These are phyloP conservation scores for Taurulus bubalis DNA, from an alignment of 2,113 vertebrate genomes.

Conservation along the genomic window DNA sequence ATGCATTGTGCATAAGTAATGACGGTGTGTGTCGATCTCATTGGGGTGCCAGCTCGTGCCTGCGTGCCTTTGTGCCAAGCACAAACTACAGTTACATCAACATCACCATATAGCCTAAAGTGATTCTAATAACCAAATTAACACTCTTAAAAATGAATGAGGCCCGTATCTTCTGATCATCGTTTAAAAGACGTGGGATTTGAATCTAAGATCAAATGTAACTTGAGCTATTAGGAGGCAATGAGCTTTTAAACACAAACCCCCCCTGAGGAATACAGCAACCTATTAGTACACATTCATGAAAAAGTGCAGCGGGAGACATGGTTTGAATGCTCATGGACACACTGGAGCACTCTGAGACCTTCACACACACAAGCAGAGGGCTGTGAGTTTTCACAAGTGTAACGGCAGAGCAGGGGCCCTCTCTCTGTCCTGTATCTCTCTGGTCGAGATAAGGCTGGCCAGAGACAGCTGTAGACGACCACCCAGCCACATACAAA, in stretches of 20 bases:
- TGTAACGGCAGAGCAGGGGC: constrained; percentile 59
- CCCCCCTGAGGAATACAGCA: constrained; percentile 57
- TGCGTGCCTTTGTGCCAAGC: constrained; percentile 43
- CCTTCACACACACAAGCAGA: constrained; percentile 17
- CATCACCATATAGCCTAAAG: constrained; percentile 39
- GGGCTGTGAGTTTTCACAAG: constrained; percentile 57
- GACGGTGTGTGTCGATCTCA: constrained; percentile 22
- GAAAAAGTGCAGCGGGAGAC: constrained; percentile 38
- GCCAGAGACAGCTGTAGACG: constrained; percentile 63
- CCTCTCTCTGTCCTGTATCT: constrained; percentile 65
- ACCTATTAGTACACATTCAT: constrained; percentile 57
- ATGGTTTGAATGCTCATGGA: constrained; percentile 19
- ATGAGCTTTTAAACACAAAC: constrained; percentile 52
- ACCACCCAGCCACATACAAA: constrained; percentile 70
- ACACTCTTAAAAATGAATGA: constrained; percentile 65
- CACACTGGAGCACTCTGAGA: constrained; percentile 1
- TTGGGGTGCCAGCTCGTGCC: constrained; percentile 36
- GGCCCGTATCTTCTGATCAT: constrained; percentile 64
- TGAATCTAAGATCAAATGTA: constrained; percentile 75
- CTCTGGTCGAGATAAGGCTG: constrained; percentile 70
- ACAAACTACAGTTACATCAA: constrained; percentile 16
- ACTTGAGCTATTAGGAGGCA: constrained; percentile 66
- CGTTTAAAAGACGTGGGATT: constrained; percentile 72
- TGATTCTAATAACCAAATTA: constrained; percentile 66
- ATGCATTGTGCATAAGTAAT: constrained; percentile 55